Base-by-base conservation (phyloP, 2,888 invertebrate genomes). In the Eupithecia exiguata region DNA sequence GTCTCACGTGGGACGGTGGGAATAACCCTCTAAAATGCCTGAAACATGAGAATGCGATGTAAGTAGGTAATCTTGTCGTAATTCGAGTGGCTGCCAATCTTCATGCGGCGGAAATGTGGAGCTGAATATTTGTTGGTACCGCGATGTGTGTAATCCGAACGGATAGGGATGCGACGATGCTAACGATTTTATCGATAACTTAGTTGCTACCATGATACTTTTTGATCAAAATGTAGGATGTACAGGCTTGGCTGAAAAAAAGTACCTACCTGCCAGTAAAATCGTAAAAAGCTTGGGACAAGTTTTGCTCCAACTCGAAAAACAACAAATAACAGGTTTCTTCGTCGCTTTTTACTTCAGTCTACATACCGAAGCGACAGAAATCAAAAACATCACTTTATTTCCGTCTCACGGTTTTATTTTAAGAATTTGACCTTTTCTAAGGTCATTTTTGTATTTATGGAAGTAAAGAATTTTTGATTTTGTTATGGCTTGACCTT, bases 31-130 rank as follows among this genome's bases (percentile, higher is more conserved):
- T 30, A 18, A 35, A 62, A 18, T 62, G 35, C 65, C 12, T 21
- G 21, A 25, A 66, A 66, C 40, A 66, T n/a, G 40, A 66, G 66
- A 66, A 38, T 40, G 25, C 66, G 40, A 65, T 58, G 25, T 66
- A 21, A 65, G 70, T 63, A 62, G 72, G 65, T 77, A 74, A 77
- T 74, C 72, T 70, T 30, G 40, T 40, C 70, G 77, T 77, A 74
- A 77, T 77, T 72, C 77, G 74, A 77, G 72, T 77, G 77, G 71
- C 74, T 74, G 77, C 74, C 77, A 77, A 77, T 77, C 77, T 74
- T 77, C 77, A 71, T 77, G 66, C 70, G 66, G 68, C 72, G 67
- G 74, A 74, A 76, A 78, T 75, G 71, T 76, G 68, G 70, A 67
- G 43, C 68, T 65, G 76, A 74, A 74, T 76, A 78, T 78, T 76